Conservation (phyloP, 2,113 vertebrate species). For the Silurus meridionalis region DNA sequence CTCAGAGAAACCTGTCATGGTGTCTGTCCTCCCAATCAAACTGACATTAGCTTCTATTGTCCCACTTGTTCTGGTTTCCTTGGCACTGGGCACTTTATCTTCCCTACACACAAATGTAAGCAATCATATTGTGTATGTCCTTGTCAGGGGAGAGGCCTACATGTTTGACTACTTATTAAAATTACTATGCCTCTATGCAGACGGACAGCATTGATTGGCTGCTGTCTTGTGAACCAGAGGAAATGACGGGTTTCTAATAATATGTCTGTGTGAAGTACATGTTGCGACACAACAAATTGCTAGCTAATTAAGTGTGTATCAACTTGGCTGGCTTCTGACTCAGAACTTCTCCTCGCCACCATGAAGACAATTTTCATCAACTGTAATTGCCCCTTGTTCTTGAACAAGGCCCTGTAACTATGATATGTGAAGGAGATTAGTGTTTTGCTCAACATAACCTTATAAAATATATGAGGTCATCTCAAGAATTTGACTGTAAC, state of each 20-base stretch:
- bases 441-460: constrained; percentile 33
- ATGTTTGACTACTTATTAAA: constrained; percentile 61
- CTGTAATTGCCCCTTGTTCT: constrained; percentile 38
- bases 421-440: constrained; percentile 43
- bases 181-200: constrained; percentile 49
- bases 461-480: constrained; percentile 51
- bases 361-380: constrained; percentile 15
- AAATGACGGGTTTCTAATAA: constrained; percentile 18
- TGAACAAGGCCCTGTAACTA: constrained; percentile 37
- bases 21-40: constrained; percentile 38
- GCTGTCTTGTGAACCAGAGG: constrained; percentile 36
- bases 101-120: constrained; percentile 59
- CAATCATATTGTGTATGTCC: constrained; percentile 58
- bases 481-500: background rate
- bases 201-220: constrained; percentile 48
- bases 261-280: constrained; percentile 5
- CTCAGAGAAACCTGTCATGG: constrained; percentile 29
- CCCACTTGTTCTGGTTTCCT: constrained; percentile 47
- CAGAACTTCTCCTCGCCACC: background rate
- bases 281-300: constrained; percentile 28
- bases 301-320: constrained; percentile 51
- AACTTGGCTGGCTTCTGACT: constrained; percentile 56
- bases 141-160: constrained; percentile 59
- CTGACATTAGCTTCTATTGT: constrained; percentile 52
- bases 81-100: constrained; percentile 60